These are phyloP conservation scores for Agrenia bidenticulata DNA, from an alignment of 2,888 invertebrate genomes.

Conservation along the genomic window DNA sequence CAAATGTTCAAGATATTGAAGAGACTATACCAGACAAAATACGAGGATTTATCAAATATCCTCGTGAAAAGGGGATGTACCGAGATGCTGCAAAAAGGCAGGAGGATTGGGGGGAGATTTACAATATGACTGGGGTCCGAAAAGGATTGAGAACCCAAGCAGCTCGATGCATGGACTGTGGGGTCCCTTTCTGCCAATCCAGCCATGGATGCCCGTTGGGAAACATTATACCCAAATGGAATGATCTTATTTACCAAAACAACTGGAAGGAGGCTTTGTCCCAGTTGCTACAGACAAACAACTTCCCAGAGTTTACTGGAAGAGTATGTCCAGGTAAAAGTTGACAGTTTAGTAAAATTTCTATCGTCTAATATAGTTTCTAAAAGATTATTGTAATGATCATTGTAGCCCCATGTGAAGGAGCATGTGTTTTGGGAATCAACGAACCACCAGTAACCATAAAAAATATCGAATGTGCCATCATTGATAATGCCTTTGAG, in stretches of 20 bases:
- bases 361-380: neutral
- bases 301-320: conserved; percentile 97
- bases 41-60: conserved; percentile 95
- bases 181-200: conserved; percentile 97
- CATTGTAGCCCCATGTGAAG: conserved; percentile 86
- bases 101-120: conserved; percentile 97
- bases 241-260: conserved; percentile 89
- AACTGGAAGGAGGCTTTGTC: conserved; percentile 93
- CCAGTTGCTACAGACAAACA: conserved; percentile 94
- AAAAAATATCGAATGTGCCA: conserved; percentile 98
- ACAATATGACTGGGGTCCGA: conserved; percentile 80
- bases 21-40: conserved; percentile 76
- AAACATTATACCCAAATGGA: conserved; percentile 99
- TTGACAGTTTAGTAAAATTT: conserved; percentile 44
- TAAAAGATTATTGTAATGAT: neutral
- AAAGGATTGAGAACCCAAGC: conserved; percentile 88
- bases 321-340: conserved; percentile 72
- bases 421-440: conserved; percentile 93
- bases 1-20: conserved; percentile 77
- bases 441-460: conserved; percentile 96
- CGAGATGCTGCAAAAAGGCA: conserved; percentile 79
- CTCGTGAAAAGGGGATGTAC: conserved; percentile 82
- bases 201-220: conserved; percentile 94
- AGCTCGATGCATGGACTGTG: conserved; percentile 89
- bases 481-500: conserved; percentile 97